Percentiles rank a stretch among this genome's conserved stretches.
Evolutionary conservation across 2,797 vertebrate genomes (phyloP).

Genomic region (Thunnus albacares): DNA sequence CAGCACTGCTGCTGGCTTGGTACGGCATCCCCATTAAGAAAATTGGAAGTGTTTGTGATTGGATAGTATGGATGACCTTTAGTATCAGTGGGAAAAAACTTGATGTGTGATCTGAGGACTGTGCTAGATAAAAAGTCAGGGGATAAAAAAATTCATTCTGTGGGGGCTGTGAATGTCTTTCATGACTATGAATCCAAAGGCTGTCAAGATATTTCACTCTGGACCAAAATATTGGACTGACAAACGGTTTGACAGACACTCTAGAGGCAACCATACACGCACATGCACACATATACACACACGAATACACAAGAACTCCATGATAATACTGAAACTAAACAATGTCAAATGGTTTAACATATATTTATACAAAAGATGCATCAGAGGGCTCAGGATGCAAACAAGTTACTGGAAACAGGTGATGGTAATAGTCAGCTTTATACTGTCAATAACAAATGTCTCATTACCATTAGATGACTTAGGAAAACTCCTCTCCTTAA

Average conservation of each 20-base stretch:
- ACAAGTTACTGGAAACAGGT: not conserved
- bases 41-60: slow-evolving; percentile 1
- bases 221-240: too few species aligned
- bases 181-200: too few species aligned
- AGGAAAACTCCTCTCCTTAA: not conserved
- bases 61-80: slow-evolving; percentile 13
- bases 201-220: too few species aligned
- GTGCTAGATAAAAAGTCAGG: not conserved
- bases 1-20: slow-evolving; percentile 9
- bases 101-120: slow-evolving; percentile 2
- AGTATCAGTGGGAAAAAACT: slow-evolving; percentile 3
- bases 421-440: not conserved
- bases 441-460: not conserved
- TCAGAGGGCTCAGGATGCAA: not conserved
- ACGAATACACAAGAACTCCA: too few species aligned
- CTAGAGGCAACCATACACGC: not conserved
- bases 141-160: slow-evolving; percentile 4
- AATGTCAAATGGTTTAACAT: not conserved
- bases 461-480: not conserved
- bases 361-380: not conserved
- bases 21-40: slow-evolving; percentile 12
- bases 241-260: not conserved
- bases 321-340: not conserved
- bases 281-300: not conserved
- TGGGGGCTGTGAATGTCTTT: not conserved